Percentiles rank a stretch among this genome's conserved stretches.
These are phyloP conservation scores for Lethenteron reissneri DNA, from an alignment of 2,113 vertebrate species.

Conservation along the genomic window DNA sequence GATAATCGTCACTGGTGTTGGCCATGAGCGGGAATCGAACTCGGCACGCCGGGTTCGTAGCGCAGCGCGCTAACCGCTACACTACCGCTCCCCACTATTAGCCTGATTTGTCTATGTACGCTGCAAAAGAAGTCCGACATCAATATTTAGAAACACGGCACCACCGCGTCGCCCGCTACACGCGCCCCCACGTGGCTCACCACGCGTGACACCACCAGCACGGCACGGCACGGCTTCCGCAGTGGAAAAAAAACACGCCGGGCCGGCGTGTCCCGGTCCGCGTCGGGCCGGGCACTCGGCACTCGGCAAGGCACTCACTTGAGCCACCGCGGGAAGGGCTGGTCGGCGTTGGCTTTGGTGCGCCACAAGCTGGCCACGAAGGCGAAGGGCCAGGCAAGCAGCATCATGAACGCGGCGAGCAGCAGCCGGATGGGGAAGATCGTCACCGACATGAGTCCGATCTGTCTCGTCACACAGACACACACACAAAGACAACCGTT, in stretches of 20 bases:
- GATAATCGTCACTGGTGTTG: no score
- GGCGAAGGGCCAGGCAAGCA: slow-evolving; percentile 84
- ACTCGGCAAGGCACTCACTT: slow-evolving; percentile 23
- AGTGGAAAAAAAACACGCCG: neutral
- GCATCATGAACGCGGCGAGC: slow-evolving; percentile 77
- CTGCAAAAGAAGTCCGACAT: no score
- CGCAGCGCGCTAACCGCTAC: no score
- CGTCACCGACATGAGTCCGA: slow-evolving; percentile 71
- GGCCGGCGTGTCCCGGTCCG: neutral
- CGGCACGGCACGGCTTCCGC: neutral
- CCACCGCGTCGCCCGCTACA: no score
- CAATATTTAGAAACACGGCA: no score
- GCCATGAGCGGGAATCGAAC: no score
- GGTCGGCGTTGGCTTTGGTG: slow-evolving; percentile 33
- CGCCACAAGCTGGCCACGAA: slow-evolving; percentile 56
- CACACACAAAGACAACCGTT: neutral
- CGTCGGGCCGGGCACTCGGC: no score
- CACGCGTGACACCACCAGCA: no score
- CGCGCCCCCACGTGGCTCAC: no score
- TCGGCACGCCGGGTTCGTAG: no score
- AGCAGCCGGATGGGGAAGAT: slow-evolving; percentile 77
- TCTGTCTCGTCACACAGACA: slow-evolving; percentile 24
- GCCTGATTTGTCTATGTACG: no score
- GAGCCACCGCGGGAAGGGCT: slow-evolving; percentile 59
- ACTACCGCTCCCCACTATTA: no score